phyloP scores from a whole-genome alignment of 1,140 invertebrate genomes.

The Heliconius melpomene region DNA sequence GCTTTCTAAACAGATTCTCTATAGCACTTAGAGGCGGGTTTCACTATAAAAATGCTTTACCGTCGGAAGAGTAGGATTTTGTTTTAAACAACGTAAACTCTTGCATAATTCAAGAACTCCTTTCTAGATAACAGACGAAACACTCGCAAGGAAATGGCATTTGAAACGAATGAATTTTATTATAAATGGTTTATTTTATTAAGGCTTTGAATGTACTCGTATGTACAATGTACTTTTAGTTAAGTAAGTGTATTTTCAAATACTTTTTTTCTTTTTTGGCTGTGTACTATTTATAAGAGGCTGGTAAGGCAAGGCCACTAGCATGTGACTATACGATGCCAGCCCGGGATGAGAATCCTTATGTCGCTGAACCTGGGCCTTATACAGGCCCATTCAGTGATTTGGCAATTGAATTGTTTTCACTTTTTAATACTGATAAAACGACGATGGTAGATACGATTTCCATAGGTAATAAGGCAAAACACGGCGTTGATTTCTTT shows the following conservation, averaged over 20 bases:
- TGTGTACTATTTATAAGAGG: no score
- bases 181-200: background rate
- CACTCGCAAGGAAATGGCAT: conserved; percentile 30
- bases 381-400: no score
- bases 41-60: conserved; percentile 34
- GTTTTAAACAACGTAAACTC: conserved; percentile 34
- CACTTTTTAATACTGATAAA: no score
- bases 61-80: conserved; percentile 27
- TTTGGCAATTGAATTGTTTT: no score
- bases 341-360: no score
- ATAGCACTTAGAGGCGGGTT: conserved; percentile 21
- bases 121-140: conserved; percentile 33
- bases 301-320: no score
- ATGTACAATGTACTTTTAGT: background rate
- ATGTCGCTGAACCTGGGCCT: no score
- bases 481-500: no score
- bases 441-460: no score
- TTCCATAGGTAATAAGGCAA: no score
- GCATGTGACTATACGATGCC: no score
- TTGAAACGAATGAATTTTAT: conserved; percentile 22
- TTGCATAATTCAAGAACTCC: conserved; percentile 39
- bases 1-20: conserved; percentile 17
- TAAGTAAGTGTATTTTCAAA: background rate
- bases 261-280: no score
- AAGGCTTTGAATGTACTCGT: background rate